Evolutionary conservation across 1,140 invertebrate species (phyloP), one percentile per base, ranked within the genome.

Genomic region (Mamestra configurata): DNA sequence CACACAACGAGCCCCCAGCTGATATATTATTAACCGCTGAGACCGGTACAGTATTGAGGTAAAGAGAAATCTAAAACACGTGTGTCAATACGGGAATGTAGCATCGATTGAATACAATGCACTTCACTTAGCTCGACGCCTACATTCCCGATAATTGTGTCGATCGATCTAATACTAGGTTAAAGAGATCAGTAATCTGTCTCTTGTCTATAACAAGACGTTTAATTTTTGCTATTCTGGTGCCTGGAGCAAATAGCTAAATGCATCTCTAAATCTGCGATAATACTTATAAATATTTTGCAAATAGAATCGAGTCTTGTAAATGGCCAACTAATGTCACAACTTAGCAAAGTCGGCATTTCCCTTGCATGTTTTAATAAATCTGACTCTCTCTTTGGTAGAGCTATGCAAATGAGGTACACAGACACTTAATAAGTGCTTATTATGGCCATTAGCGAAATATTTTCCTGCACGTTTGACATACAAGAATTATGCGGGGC

Each of bases 31-130:
- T 90, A 90, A 87, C 79, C 82, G 79, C 84, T 76, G 81, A 75
- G 83, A 90, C 87, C 87, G 87, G 86, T 90, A 88, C 79, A 72
- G 75, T 87, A 91, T 88, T 80, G 84, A 89, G 85, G 86, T 89
- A 83, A 89, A 86, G 82, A 84, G 79, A 88, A 79, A 82, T 85
- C 71, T 84, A 79, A 80, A 72, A 71, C 80, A 37, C 77, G 37
- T 78, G 55, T 59, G 72, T 80, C 71, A 79, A 76, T 78, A 79
- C 46, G 68, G 76, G 61, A 76, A 78, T 61, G 46, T 35, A 77
- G 70, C 79, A 71, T 57, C 76, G 79, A 79, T 84, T 82, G 76
- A 80, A 79, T 82, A 68, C 76, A 80, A 82, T 77, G 66, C 64
- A 66, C 37, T 49, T 51, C 59, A 31, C 57, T 76, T 20, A 27